Evolutionary conservation across 2,888 invertebrate species (phyloP), one percentile per base, ranked within the genome.

Genomic region (Rotaria macrura): DNA sequence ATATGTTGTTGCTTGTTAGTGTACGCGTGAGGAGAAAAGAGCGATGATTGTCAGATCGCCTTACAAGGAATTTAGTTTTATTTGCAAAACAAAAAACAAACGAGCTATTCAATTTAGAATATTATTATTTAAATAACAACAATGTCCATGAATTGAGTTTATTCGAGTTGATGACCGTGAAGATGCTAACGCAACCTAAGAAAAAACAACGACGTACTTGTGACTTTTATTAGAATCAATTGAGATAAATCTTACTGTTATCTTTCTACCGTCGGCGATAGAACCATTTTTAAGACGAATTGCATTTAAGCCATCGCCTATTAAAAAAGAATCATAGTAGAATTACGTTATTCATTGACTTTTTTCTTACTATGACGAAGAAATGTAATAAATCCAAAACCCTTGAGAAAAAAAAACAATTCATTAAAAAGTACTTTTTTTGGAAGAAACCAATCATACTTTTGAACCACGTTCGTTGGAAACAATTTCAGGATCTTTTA

Each of bases 401-500:
- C 79, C 79, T 79, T 17, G 4, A 79, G 43, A 12, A 43, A 43
- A 79, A n/a, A 43, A n/a, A 43, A 79, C 20, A 20, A 25, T 40
- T 9, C 4, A 5, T 4, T n/a, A 57, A 29, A 57, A 57, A 29
- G 49, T 25, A 43, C n/a, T 40, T 43, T n/a, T 25, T 3, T 38
- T 14, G 40, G 25, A 12, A 43, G 2, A 1, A 12, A 40, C n/a
- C 25, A 23, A 79, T 43, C 9, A 5, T 79, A 79, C 79, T 14
- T 79, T 79, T 79, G 79, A 79, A 7, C 79, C 79, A 43, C 79
- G 79, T 43, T 79, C 79, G n/a, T 79, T 79, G 2, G 79, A 40
- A 40, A 79, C 79, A n/a, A 79, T 79, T 79, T 79, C 79, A 43
- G 79, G 79, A 43, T 79, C 79, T 79, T 43, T 40, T 12, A 79